Conservation (phyloP, 2,888 invertebrate genomes). For the Zele albiditarsus region DNA sequence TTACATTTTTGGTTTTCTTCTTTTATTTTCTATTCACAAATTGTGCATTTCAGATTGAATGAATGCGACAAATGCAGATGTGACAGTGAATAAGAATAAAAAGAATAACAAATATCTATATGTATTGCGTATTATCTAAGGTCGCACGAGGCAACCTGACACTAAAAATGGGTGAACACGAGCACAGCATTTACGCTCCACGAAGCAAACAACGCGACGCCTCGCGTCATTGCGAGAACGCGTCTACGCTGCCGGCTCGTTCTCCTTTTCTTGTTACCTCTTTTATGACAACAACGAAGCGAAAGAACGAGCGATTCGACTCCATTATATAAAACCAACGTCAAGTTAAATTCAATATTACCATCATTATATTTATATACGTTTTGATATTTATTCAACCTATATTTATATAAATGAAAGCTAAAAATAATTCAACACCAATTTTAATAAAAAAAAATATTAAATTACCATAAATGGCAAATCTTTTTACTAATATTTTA, state of each 20-base stretch:
- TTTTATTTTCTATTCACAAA: not conserved
- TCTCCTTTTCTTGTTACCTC: not conserved
- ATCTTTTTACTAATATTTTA: not conserved
- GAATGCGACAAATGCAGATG: not conserved
- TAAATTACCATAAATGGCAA: no score
- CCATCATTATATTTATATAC: not conserved
- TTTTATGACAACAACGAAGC: not conserved
- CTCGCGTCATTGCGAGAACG: constrained; percentile 19
- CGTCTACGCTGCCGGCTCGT: constrained; percentile 4
- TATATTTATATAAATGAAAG: no score
- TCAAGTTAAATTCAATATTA: not conserved
- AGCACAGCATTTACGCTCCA: constrained; percentile 6
- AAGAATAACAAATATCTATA: constrained; percentile 3
- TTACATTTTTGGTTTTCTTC: not conserved
- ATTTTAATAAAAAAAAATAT: not conserved
- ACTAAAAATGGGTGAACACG: constrained; percentile 14
- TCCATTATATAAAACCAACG: not conserved
- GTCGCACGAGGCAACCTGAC: not conserved
- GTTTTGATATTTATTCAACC: not conserved
- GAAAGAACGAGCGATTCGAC: constrained; percentile 7
- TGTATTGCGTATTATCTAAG: constrained; percentile 22
- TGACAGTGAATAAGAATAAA: not conserved
- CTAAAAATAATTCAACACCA: not conserved
- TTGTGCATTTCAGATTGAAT: not conserved
- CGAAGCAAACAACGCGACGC: constrained; percentile 22